Base-by-base conservation (phyloP, 2,888 invertebrate species). In the Xestia xanthographa region DNA sequence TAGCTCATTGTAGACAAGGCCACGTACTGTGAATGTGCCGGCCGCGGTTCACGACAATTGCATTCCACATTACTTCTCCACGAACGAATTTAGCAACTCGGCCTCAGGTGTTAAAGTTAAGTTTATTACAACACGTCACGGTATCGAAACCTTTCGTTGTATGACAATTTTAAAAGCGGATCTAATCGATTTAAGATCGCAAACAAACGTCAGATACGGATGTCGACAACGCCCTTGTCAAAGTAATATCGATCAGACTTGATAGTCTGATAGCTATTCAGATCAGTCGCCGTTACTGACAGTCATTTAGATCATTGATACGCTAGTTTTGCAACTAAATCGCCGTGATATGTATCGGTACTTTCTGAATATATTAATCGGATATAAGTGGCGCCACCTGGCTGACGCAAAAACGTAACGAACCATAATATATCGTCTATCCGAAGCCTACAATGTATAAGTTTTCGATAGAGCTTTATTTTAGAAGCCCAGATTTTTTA, bases 191-290 rank as follows among this genome's bases (percentile, higher is more conserved):
- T 93, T 91, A 80, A 89, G 89, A 90, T 92, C 91, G 86, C 90
- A 92, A 93, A 92, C 90, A 91, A 91, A 91, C 86, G 88, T 83
- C 83, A 89, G 89, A 93, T 93, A 93, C 94, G 94, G 95, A 96
- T 95, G 92, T 94, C 91, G 94, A 91, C 92, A 94, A 94, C 93
- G 95, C 95, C 95, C 95, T 95, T 94, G 95, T 92, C 91, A 91
- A 83, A 87, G 82, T 89, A 83, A 85, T 85, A 89, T 90, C 88
- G 87, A 91, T 91, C 87, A 85, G 79, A 72, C 79, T 85, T 74
- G 89, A 88, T 88, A 86, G 86, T 86, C 63, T 73, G 75, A 82
- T 82, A 83, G 72, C 82, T 87, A 89, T 91, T 90, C 86, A 87
- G 68, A 72, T 75, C 80, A 79, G 86, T 83, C 85, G 86, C 63